Evolutionary conservation across 2,113 vertebrate genomes (phyloP), one percentile per base, ranked within the genome.

Genomic region (Gnathonemus longibarbis): DNA sequence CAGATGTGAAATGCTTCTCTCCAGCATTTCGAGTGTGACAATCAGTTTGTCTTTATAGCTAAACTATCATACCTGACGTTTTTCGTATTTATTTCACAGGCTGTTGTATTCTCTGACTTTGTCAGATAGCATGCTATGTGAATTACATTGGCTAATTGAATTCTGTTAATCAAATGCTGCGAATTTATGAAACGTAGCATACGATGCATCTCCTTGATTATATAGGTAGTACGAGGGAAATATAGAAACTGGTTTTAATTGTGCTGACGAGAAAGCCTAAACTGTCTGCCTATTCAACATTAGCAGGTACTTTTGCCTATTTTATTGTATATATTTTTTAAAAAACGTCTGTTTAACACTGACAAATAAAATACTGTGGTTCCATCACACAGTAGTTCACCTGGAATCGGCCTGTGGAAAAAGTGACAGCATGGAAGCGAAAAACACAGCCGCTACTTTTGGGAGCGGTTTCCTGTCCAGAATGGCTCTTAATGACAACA

Each of bases 401-500:
- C 5, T 84, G 19, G 46, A 85, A 85, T 45, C 83, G 21, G 7
- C 84, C 10, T 27, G 21, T 80, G 48, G 84, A 49, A 21, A 86
- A 86, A 50, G 35, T 15, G 50, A 88, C 42, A 70, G 24, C 62
- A 95, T 94, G 93, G 93, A 95, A 93, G 91, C 93, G 94, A 5
- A 92, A 21, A 88, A 17, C 45, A 50, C 2, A 5, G 48, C 77
- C 27, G 46, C 89, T 53, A 89, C 89, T 31, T 93, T 88, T 91
- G 94, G 58, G 92, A 96, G 96, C 66, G 95, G 94, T 2, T 87
- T 97, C 92, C 95, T 98, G 10, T 97, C 97, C 93, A 96, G 98
- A 90, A 95, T 99, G 96, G 98, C 97, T 39, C 97, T 99, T 90
- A 99, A 99, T 93, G 98, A 99, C 93, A 99, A 99, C 95, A 99